Percentiles rank a stretch among this genome's conserved stretches.
Conservation (phyloP, 2,888 invertebrate genomes). For the Norana najaformis region DNA sequence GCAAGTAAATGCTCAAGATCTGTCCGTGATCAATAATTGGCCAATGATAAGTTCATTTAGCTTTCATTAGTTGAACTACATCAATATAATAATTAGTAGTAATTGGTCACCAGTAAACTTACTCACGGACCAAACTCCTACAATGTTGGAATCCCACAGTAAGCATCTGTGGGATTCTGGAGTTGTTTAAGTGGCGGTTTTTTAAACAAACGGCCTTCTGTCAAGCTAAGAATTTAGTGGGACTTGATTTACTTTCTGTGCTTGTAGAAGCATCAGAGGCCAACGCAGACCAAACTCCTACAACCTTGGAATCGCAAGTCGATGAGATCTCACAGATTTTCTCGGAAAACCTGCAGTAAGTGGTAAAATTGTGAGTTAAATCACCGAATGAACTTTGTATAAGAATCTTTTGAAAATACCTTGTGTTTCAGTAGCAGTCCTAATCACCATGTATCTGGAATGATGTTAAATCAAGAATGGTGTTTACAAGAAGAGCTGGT, state of each 20-base stretch:
- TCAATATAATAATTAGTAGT: background rate
- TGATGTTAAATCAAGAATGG: background rate
- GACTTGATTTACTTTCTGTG: background rate
- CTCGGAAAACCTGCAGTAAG: constrained; percentile 7
- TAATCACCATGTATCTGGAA: background rate
- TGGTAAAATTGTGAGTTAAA: background rate
- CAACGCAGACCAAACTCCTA: background rate
- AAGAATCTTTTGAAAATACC: background rate
- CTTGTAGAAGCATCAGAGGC: background rate
- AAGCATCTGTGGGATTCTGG: background rate
- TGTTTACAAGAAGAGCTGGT: no score
- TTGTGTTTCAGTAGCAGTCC: background rate
- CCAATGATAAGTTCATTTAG: no score
- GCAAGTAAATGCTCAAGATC: no score
- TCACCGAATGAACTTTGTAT: background rate
- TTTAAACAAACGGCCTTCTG: background rate
- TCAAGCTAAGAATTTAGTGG: background rate
- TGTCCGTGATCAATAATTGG: no score
- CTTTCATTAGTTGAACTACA: background rate
- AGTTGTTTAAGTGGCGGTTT: background rate
- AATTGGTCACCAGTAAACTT: background rate
- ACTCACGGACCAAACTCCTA: no score
- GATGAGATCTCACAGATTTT: background rate
- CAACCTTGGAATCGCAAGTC: background rate
- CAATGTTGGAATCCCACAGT: no score